Base-by-base conservation (phyloP, 1,140 invertebrate species). In the Oreohelix idahoensis region DNA sequence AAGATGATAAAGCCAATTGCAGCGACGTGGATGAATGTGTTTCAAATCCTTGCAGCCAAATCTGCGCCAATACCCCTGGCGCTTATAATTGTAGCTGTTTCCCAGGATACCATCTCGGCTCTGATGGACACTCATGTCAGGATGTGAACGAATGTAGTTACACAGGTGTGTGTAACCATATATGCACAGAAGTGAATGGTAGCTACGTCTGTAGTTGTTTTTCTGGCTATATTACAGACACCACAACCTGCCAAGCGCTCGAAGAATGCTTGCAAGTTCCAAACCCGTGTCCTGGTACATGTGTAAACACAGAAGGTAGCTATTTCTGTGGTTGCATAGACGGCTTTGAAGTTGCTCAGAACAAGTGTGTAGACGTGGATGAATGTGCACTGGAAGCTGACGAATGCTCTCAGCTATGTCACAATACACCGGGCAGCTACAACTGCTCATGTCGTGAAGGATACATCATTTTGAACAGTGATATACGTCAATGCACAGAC, bases 341-440 rank as follows among this genome's bases (percentile, higher is more conserved):
- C n/a, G 70, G 29, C 0, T 73, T 29, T 15, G 39, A 26, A 70
- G 49, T n/a, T 10, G n/a, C 23, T 35, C 58, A 39, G n/a, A n/a
- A 1, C 0, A 76, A 71, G 32, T 58, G 32, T 29, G 58, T 51
- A 81, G 85, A 86, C 58, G 42, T 86, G 8, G 36, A 86, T 71
- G 85, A 86, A 77, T 86, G 85, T 63, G 5, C 20, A 1, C 35
- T 17, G 39, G 35, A 49, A n/a, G 36, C n/a, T n/a, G 42, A 58
- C 45, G 70, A 53, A 23, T 89, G 88, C 75, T 96, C 96, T 89
- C 89, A 89, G 36, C 38, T 63, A 10, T 91, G 90, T 84, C 66
- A 81, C 45, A 89, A 91, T 84, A 85, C 84, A 0, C 38, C 5
- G 15, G 73, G 39, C 1, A 23, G 36, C 36, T 75, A 39, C 39